Percentiles rank a stretch among this genome's conserved stretches.
These are phyloP conservation scores for Gadopsis bispinosus DNA, from an alignment of 2,797 vertebrate species.

Conservation along the genomic window DNA sequence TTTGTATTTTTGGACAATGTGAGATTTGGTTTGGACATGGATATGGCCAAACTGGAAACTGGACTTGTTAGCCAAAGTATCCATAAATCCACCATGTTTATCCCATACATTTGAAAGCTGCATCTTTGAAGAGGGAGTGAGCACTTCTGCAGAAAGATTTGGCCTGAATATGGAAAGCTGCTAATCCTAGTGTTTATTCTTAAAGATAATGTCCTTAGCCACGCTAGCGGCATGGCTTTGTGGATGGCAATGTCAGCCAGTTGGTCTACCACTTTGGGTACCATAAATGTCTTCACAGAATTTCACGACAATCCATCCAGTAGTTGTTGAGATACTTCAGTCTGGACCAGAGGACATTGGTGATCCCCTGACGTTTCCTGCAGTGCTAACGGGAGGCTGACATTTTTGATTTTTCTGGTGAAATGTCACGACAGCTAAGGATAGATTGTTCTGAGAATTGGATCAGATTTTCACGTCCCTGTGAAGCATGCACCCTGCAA, in stretches of 20 bases:
- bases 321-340: neutral
- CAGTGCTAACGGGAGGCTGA: neutral
- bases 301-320: too few species aligned
- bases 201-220: constrained; percentile 6
- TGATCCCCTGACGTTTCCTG: neutral
- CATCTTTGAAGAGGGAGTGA: constrained; percentile 2
- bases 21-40: constrained; percentile 18
- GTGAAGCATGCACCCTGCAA: too few species aligned
- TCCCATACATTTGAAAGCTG: constrained; percentile 29
- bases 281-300: neutral
- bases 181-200: neutral
- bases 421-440: neutral
- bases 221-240: neutral
- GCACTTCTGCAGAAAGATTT: constrained; percentile 12
- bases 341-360: neutral
- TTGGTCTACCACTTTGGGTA: neutral
- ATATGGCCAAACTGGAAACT: constrained; percentile 37
- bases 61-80: constrained; percentile 35
- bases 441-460: too few species aligned
- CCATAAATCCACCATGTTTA: constrained; percentile 34
- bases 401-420: neutral
- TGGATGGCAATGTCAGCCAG: too few species aligned
- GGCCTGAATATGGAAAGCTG: constrained; percentile 26
- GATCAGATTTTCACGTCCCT: too few species aligned
- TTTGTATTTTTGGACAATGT: constrained; percentile 32